phyloP scores from a whole-genome alignment of 2,888 invertebrate species.

The Andrena dorsata region DNA sequence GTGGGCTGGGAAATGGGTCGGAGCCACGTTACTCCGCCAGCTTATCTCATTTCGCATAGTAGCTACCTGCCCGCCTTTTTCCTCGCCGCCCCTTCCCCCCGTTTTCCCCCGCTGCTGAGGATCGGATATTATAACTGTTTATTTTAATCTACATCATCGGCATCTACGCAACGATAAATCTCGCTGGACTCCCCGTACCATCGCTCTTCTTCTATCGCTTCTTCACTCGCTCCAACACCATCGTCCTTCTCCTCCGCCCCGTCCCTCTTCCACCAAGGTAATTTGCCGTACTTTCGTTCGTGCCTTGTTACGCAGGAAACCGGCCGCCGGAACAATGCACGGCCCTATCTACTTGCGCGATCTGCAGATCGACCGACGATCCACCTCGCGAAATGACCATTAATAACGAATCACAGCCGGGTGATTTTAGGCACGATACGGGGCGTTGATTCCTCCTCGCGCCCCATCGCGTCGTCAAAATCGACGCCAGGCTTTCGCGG shows the following conservation, averaged over 20 bases:
- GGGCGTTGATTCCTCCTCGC: constrained; percentile 14
- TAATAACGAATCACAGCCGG: constrained; percentile 63
- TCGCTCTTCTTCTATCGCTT: constrained; percentile 46
- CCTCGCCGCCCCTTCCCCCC: constrained; percentile 3
- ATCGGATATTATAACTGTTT: constrained; percentile 71
- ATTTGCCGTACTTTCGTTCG: constrained; percentile 62
- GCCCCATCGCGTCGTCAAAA: not conserved
- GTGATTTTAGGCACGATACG: constrained; percentile 30
- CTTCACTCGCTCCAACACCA: not conserved
- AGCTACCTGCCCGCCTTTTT: constrained; percentile 44
- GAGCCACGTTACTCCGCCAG: constrained; percentile 53
- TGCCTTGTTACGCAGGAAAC: constrained; percentile 55
- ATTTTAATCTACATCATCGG: constrained; percentile 73
- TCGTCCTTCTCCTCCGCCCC: not conserved
- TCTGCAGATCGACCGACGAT: constrained; percentile 61
- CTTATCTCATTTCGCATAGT: constrained; percentile 54
- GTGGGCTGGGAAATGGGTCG: constrained; percentile 60
- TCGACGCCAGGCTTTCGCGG: not conserved
- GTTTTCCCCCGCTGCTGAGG: constrained; percentile 39
- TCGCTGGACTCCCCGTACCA: constrained; percentile 54
- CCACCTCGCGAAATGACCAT: constrained; percentile 57
- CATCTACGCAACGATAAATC: constrained; percentile 70
- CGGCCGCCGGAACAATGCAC: constrained; percentile 57
- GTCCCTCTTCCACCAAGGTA: constrained; percentile 11
- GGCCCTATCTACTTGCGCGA: constrained; percentile 49